Base-by-base conservation (phyloP, 2,888 invertebrate genomes). In the Steromphala cineraria region DNA sequence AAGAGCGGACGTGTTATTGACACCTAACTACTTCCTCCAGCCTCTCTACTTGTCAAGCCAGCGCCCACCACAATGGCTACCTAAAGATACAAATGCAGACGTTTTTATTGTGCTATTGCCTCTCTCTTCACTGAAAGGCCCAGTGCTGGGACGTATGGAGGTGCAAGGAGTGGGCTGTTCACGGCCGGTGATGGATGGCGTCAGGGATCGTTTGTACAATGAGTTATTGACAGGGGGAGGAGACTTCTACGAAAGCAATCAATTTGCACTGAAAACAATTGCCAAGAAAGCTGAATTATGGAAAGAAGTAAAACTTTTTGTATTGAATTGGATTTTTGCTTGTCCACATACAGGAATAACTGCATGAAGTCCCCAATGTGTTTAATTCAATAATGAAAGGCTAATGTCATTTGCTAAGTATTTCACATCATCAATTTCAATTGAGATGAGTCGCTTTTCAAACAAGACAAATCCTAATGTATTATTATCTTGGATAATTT, bases 171-270 rank as follows among this genome's bases (percentile, higher is more conserved):
- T 36, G 46, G 46, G 46, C 13, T 46, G 46, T 13, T 46, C 17
- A 17, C 17, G 71, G n/a, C n/a, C 19, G 36, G 36, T 71, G 71
- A 40, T 62, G 62, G 28, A 62, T 62, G 24, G 24, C 24, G 28
- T 28, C 62, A 62, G 28, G 31, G 24, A 31, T 40, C 28, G 31
- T 71, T 19, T 31, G 28, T 31, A 36, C 36, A 40, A 31, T 36
- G 71, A 71, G n/a, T 71, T 71, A 71, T 71, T 71, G 71, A 71
- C 71, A 71, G 71, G 40, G 36, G 71, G 71, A 19, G 71, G 71
- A 19, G 15, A 71, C 40, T 24, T 36, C 40, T 36, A 19, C 71
- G 19, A 71, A 40, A 71, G 71, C 71, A 71, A 71, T 71, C 71
- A 71, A 71, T 71, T 71, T 71, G 40, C 71, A 71, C 36, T 31